Percentiles rank a stretch among this genome's conserved stretches.
Conservation (phyloP, 2,888 invertebrate genomes). For the Nephrocerus scutellatus region DNA sequence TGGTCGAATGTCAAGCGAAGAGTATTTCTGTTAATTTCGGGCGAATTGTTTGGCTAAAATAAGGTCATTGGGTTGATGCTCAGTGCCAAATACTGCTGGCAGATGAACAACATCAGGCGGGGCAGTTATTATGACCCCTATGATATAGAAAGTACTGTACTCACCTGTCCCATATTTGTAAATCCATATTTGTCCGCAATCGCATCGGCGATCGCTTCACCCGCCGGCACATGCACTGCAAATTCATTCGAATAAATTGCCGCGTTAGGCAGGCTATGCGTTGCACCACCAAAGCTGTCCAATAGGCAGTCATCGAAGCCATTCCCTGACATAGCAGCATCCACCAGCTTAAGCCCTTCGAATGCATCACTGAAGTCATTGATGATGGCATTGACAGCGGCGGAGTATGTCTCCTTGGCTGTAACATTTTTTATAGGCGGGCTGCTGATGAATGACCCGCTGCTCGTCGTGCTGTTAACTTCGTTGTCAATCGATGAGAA, state of each 20-base stretch:
- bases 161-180: constrained; percentile 81
- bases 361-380: constrained; percentile 33
- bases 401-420: constrained; percentile 4
- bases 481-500: constrained; percentile 20
- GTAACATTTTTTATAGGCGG: constrained; percentile 19
- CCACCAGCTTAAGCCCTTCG: constrained; percentile 22
- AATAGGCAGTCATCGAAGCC: constrained; percentile 23
- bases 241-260: constrained; percentile 71
- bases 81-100: too few relatives aligned
- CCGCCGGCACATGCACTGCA: constrained; percentile 77
- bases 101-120: too few relatives aligned
- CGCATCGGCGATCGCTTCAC: constrained; percentile 61
- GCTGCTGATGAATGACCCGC: constrained; percentile 6
- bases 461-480: constrained; percentile 17
- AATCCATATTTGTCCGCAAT: constrained; percentile 82
- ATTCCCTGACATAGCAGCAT: background rate
- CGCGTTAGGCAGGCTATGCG: constrained; percentile 34
- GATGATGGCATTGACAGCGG: constrained; percentile 30
- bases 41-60: too few relatives aligned
- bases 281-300: constrained; percentile 29
- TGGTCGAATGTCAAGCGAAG: too few relatives aligned
- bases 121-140: too few relatives aligned
- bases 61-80: too few relatives aligned
- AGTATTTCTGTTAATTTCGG: too few relatives aligned
- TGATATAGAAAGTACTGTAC: constrained; percentile 33